phyloP scores from a whole-genome alignment of 2,797 vertebrate genomes.

The Macrochelys suwanniensis region DNA sequence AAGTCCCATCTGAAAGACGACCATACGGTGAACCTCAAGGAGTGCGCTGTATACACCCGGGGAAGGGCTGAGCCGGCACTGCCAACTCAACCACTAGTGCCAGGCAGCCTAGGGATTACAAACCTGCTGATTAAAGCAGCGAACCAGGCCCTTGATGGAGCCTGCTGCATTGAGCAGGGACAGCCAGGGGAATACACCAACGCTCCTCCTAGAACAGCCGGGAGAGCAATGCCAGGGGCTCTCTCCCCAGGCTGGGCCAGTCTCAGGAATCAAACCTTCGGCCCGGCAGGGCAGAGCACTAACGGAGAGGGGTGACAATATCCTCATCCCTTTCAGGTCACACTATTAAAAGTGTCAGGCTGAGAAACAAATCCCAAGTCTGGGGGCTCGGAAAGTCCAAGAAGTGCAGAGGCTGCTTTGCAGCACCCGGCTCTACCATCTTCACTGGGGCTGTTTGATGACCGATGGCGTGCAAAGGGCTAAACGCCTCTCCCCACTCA shows the following conservation, averaged over 20 bases:
- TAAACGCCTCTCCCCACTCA: not conserved
- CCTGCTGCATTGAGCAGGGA: not conserved
- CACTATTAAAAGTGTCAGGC: not conserved
- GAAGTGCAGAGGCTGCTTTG: not conserved
- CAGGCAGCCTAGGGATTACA: not conserved
- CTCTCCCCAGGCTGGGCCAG: not conserved
- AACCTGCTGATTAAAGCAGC: not conserved
- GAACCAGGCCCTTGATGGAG: not conserved
- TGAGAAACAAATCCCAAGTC: constrained; percentile 3
- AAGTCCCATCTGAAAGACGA: not conserved
- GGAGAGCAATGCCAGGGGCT: not conserved
- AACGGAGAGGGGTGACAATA: not conserved
- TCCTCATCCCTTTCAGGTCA: not conserved
- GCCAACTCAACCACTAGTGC: not conserved
- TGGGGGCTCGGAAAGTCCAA: not conserved
- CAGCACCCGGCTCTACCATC: not conserved
- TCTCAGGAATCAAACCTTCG: not conserved
- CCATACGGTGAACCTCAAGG: not conserved
- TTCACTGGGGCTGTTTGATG: not conserved
- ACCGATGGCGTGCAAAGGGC: no score
- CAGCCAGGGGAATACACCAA: not conserved
- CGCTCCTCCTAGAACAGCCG: not conserved
- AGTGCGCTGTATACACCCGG: not conserved
- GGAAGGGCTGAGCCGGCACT: not conserved
- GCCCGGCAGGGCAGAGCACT: not conserved